Conservation (phyloP, 2,113 vertebrate species). For the Archilochus colubris region DNA sequence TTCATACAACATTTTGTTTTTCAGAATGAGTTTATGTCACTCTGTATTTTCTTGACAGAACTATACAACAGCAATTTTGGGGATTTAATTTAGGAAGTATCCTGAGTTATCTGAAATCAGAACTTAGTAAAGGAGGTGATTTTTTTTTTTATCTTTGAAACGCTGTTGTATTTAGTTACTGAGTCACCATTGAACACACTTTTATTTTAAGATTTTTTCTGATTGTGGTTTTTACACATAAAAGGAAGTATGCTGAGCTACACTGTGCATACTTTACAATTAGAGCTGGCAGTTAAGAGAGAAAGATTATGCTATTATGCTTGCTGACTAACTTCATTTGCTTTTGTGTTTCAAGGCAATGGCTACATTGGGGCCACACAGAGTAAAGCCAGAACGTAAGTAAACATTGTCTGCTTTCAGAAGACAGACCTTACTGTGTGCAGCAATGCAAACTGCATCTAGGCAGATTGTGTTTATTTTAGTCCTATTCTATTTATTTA, state of each 20-base stretch:
- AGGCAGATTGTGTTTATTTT: background rate
- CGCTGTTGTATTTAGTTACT: background rate
- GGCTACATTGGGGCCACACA: slow-evolving; percentile 91
- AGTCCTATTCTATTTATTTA: background rate
- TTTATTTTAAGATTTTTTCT: background rate
- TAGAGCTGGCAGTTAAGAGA: background rate
- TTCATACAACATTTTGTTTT: background rate
- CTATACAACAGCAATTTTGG: background rate
- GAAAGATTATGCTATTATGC: background rate
- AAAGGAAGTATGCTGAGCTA: background rate
- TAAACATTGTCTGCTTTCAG: slow-evolving; percentile 23
- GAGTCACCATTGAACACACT: background rate
- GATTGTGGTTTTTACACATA: background rate
- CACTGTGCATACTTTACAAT: background rate
- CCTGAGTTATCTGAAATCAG: background rate
- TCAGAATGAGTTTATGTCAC: background rate
- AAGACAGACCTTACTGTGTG: background rate
- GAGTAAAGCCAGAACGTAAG: slow-evolving; percentile 93
- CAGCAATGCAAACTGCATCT: background rate
- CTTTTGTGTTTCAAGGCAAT: slow-evolving; percentile 82
- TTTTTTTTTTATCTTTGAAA: background rate
- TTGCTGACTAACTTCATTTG: background rate
- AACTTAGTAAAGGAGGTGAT: background rate
- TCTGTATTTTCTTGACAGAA: slow-evolving; percentile 10
- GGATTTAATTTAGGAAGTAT: background rate